phyloP scores from a whole-genome alignment of 2,113 vertebrate genomes.

The Psettodes erumei region DNA sequence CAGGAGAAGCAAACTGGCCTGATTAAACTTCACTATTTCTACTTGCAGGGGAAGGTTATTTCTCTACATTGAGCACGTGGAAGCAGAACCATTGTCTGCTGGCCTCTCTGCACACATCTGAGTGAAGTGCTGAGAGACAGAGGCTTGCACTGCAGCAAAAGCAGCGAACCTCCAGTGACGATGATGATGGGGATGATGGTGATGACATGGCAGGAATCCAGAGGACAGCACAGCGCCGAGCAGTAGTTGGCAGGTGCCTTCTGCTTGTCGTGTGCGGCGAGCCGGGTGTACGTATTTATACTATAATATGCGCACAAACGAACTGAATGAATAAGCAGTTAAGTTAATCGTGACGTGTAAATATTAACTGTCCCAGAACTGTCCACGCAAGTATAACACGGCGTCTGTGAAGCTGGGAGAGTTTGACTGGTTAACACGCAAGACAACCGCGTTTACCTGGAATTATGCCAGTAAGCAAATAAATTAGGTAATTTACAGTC shows the following conservation, averaged over 20 bases:
- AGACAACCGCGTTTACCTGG: background rate
- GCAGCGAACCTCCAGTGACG: slow-evolving; percentile 48
- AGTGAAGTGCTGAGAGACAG: slow-evolving; percentile 45
- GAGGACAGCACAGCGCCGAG: slow-evolving; percentile 41
- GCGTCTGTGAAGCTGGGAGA: slow-evolving; percentile 4
- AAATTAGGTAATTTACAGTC: slow-evolving; percentile 24
- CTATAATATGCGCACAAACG: background rate
- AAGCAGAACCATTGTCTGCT: slow-evolving; percentile 10
- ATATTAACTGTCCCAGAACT: background rate
- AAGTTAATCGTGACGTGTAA: background rate
- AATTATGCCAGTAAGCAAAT: background rate
- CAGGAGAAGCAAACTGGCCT: background rate
- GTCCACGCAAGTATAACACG: no score
- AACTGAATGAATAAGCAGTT: background rate
- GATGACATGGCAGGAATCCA: slow-evolving; percentile 56
- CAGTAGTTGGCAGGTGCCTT: slow-evolving; percentile 46
- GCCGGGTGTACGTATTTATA: background rate
- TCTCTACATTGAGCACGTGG: background rate
- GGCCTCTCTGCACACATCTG: slow-evolving; percentile 9
- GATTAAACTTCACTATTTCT: background rate
- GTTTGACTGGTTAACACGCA: background rate
- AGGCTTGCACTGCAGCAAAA: slow-evolving; percentile 62
- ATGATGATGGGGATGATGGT: slow-evolving; percentile 35
- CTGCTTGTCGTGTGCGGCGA: slow-evolving; percentile 12
- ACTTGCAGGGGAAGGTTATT: slow-evolving; percentile 5